Percentiles rank a stretch among this genome's conserved stretches.
Evolutionary conservation across 1,140 invertebrate species (phyloP).

Genomic region (Papilio helenus): DNA sequence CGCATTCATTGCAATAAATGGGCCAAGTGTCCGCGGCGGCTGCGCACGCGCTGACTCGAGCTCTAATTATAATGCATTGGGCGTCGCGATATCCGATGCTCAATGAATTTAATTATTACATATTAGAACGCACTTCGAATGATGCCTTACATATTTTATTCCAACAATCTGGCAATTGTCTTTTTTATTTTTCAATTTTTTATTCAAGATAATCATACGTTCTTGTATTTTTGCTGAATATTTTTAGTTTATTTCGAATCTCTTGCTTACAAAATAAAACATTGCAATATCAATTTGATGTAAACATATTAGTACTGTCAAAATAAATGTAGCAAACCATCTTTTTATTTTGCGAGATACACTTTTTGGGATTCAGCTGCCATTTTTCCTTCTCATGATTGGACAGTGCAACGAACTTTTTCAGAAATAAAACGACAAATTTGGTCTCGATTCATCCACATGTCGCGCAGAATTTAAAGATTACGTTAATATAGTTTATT

Average conservation of each 20-base stretch:
- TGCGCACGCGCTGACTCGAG: constrained; percentile 65
- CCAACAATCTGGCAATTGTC: not conserved
- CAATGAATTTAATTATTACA: constrained; percentile 62
- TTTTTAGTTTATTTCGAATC: not conserved
- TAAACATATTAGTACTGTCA: not conserved
- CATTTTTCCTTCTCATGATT: constrained; percentile 22
- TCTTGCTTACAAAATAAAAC: constrained; percentile 1
- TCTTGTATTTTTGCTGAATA: not conserved
- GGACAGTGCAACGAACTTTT: constrained; percentile 33
- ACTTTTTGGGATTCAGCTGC: constrained; percentile 13
- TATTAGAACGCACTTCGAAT: constrained; percentile 36
- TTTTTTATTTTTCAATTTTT: not conserved
- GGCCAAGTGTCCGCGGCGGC: constrained; percentile 66
- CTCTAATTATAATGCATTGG: constrained; percentile 67
- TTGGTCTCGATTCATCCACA: not conserved
- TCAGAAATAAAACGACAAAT: constrained; percentile 31
- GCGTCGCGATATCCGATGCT: constrained; percentile 59
- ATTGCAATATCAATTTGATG: not conserved
- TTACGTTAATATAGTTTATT: constrained; percentile 17
- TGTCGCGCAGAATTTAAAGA: constrained; percentile 3
- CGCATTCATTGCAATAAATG: constrained; percentile 60
- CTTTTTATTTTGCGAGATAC: not conserved
- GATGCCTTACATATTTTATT: not conserved
- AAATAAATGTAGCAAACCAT: constrained; percentile 17
- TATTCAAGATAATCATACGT: not conserved